Base-by-base conservation (phyloP, 2,113 vertebrate genomes). In the Symphodus melops region DNA sequence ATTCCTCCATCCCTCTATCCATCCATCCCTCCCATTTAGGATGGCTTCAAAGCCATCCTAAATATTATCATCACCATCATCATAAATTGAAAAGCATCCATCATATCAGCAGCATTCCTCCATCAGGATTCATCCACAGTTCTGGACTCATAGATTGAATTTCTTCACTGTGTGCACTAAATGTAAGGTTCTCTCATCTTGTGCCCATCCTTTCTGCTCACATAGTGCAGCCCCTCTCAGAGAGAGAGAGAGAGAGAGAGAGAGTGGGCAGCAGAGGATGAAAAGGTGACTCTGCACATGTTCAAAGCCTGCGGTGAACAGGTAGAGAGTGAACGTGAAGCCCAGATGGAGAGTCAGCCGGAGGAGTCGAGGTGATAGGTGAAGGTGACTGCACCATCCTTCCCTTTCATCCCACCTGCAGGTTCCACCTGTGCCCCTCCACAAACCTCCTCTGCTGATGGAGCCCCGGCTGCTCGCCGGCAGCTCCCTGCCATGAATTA, bases 401-500 rank as follows among this genome's bases (percentile, higher is more conserved):
- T 80, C 56, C 28, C 73, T 74, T 71, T 76, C 68, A 81, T 75
- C 71, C 81, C 85, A 88, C 84, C 89, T 85, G 84, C 52, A 19
- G 20, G 42, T 57, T 70, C 77, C 86, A 89, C 84, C 89, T 91
- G 84, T 86, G 83, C 61, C 58, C 66, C 61, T 64, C n/a, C 67
- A 74, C 58, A 79, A 75, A 65, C 33, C 52, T 4, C 44, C 41
- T 81, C 75, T 85, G 84, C 85, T 85, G 89, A 86, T 79, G 76
- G 68, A 70, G 73, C 76, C 73, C 36, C 16, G 54, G 64, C 67
- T 55, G 60, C 73, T 61, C 67, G 54, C 81, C 82, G 85, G 81
- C 84, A 82, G 83, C 77, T 84, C 81, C 70, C 52, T 46, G 44
- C 9, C 37, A 86, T 91, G 64, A 73, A 88, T 86, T 89, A 89